Evolutionary conservation across 1,140 invertebrate genomes (phyloP), one percentile per base, ranked within the genome.

Genomic region (Polypedilum vanderplanki): DNA sequence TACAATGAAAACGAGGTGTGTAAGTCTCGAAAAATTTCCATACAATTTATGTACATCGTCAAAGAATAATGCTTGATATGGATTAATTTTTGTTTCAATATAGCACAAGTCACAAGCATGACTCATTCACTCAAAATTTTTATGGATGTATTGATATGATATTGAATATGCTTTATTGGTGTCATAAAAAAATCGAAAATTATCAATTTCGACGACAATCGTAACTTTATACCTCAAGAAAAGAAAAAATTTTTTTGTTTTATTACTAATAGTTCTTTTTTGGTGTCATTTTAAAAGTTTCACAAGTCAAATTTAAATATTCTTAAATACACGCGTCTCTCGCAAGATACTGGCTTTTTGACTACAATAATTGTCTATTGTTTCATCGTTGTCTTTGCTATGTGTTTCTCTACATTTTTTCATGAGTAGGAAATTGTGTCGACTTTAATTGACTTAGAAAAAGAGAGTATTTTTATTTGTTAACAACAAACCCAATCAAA

Each of bases 401-500:
- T n/a, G n/a, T n/a, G n/a, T n/a, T n/a, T n/a, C n/a, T 57, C 46
- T 57, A 8, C 15, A n/a, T 1, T 57, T 33, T 33, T 33, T 33
- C 5, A 33, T 33, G 24, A 33, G 24, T 33, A 33, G 24, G 4
- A 57, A 57, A n/a, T 57, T n/a, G 46, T 57, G 46, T 57, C 46
- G n/a, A 57, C 46, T 57, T n/a, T 57, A 57, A 57, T n/a, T 57
- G 46, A 57, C 46, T 57, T 57, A 57, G n/a, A n/a, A n/a, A 46
- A 57, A 33, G 24, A 33, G 24, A 33, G 24, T 33, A 33, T 33
- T 33, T 33, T 33, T 5, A 33, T 33, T 33, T 33, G 24, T 5
- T 33, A 33, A 33, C 24, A 33, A 33, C 24, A 33, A 33, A 33
- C 24, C 24, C 24, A 33, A 33, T 33, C 24, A 33, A 33, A 33